phyloP scores from a whole-genome alignment of 2,113 vertebrate genomes.

The Colistium nudipinnis region DNA sequence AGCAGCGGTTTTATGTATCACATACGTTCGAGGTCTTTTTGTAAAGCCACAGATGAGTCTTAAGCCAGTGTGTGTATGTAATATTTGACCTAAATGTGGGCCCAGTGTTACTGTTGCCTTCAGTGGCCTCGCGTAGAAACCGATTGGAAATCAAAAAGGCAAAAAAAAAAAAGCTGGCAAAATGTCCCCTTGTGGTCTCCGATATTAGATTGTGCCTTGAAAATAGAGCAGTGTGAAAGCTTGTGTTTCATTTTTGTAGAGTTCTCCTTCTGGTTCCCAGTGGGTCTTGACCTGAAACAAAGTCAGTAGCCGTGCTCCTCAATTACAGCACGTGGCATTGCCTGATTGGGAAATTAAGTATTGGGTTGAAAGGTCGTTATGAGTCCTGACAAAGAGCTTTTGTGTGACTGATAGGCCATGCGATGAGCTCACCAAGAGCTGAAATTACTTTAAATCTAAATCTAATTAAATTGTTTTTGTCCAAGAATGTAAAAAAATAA shows the following conservation, averaged over 20 bases:
- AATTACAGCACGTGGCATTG: constrained; percentile 67
- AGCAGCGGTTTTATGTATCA: constrained; percentile 37
- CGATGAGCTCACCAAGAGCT: constrained; percentile 14
- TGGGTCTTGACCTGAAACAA: constrained; percentile 37
- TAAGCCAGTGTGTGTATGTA: constrained; percentile 11
- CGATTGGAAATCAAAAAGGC: constrained; percentile 30
- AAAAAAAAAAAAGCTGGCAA: constrained; percentile 16
- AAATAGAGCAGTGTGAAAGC: not conserved
- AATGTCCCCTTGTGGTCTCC: constrained; percentile 15
- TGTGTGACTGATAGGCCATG: constrained; percentile 62
- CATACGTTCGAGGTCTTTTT: constrained; percentile 21
- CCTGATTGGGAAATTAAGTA: constrained; percentile 70
- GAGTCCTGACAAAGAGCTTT: constrained; percentile 54
- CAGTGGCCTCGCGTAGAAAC: constrained; percentile 21
- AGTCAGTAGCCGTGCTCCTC: constrained; percentile 59
- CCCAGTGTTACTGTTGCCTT: constrained; percentile 25
- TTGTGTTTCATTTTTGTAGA: constrained; percentile 18
- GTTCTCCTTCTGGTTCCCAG: constrained; percentile 4
- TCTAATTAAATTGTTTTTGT: no score
- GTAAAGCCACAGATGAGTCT: constrained; percentile 31
- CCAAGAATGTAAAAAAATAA: no score
- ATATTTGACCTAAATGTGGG: not conserved
- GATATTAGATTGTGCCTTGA: constrained; percentile 9
- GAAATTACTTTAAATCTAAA: no score
- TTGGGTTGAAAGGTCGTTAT: constrained; percentile 56